phyloP scores from a whole-genome alignment of 2,888 invertebrate species.

The Amiota minor region DNA sequence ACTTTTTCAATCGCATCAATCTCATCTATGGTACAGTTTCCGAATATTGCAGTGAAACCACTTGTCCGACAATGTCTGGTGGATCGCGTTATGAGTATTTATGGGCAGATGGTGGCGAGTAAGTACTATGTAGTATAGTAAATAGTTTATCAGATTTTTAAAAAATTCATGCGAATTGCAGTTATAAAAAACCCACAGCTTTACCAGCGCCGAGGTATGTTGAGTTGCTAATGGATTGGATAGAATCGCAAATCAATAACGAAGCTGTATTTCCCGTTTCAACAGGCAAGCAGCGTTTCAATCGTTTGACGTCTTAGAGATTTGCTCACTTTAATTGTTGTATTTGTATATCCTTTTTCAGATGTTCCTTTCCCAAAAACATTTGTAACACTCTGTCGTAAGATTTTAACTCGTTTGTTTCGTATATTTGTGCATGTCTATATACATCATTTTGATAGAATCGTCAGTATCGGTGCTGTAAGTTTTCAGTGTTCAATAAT shows the following conservation, averaged over 20 bases:
- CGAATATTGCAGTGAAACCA: conserved; percentile 86
- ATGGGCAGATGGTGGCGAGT: conserved; percentile 89
- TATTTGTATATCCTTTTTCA: conserved; percentile 57
- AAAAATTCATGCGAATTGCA: conserved; percentile 32
- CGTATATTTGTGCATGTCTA: conserved; percentile 95
- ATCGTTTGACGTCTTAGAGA: background rate
- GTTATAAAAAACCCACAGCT: conserved; percentile 84
- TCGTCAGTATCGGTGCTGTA: conserved; percentile 90
- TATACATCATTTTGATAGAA: conserved; percentile 93
- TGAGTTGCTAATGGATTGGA: conserved; percentile 91
- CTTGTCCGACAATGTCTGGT: conserved; percentile 93
- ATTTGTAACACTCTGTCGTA: conserved; percentile 85
- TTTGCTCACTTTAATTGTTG: background rate
- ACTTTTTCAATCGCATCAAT: conserved; percentile 95
- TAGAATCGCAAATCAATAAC: conserved; percentile 91
- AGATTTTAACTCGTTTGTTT: conserved; percentile 90
- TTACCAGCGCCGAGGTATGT: conserved; percentile 90
- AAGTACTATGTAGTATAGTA: conserved; percentile 35
- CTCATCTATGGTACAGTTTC: conserved; percentile 91
- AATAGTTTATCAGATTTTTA: background rate
- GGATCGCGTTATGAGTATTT: conserved; percentile 91
- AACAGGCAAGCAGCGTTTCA: conserved; percentile 70
- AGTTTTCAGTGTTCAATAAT: conserved; percentile 69
- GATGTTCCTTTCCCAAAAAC: conserved; percentile 91
- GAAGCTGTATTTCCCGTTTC: conserved; percentile 89